Conservation (phyloP, 2,797 vertebrate genomes). For the Poecilia velifera region DNA sequence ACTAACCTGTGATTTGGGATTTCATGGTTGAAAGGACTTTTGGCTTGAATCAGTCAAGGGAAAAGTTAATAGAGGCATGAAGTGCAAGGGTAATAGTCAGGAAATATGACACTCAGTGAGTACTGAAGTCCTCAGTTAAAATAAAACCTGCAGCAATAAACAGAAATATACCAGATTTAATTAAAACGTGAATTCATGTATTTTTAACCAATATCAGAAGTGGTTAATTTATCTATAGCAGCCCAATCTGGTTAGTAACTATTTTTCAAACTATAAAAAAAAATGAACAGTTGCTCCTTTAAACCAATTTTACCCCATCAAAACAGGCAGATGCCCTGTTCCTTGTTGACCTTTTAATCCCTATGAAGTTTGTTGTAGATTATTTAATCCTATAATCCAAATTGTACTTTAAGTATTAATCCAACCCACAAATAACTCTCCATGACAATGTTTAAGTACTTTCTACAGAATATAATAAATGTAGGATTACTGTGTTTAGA, state of each 20-base stretch:
- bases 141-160: slow-evolving; percentile 18
- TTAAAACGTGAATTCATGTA: slow-evolving; percentile 9
- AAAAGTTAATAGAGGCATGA: slow-evolving; percentile 66
- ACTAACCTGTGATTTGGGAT: slow-evolving; percentile 79
- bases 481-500: neutral
- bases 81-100: slow-evolving; percentile 60
- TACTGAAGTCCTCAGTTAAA: slow-evolving; percentile 14
- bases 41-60: slow-evolving; percentile 64
- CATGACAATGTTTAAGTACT: slow-evolving; percentile 14
- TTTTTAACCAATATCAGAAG: neutral
- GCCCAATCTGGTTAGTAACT: neutral
- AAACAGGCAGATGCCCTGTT: slow-evolving; percentile 15
- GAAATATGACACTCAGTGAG: slow-evolving; percentile 56
- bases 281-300: slow-evolving; percentile 8
- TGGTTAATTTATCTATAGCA: neutral
- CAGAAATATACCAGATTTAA: slow-evolving; percentile 6
- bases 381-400: slow-evolving; percentile 40
- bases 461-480: neutral
- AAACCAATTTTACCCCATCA: neutral
- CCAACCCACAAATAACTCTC: slow-evolving; percentile 28
- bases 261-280: slow-evolving; percentile 3
- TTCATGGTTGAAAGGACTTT: slow-evolving; percentile 74
- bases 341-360: slow-evolving; percentile 47
- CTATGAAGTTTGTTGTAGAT: slow-evolving; percentile 23
- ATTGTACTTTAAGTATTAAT: slow-evolving; percentile 45